Base-by-base conservation (phyloP, 2,113 vertebrate species). In the Aegotheles bennettii region DNA sequence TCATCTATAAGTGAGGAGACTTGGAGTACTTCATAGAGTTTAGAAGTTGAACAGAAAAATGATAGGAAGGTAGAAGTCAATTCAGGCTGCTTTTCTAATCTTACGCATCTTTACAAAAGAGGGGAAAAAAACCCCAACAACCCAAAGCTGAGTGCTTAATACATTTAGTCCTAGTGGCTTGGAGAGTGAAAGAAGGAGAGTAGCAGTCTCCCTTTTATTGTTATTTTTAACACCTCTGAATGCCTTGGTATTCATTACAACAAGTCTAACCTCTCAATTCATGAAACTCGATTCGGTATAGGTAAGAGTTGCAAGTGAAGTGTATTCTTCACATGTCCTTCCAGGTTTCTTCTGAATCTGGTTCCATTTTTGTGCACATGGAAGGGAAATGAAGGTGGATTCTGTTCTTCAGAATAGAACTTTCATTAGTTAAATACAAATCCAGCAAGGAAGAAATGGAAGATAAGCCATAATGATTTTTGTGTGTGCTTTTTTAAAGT, bases 111-210 rank as follows among this genome's bases (percentile, higher is more conserved):
- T 80, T 45, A 54, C 29, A 54, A 65, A 88, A 57, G n/a, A 3
- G 11, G 11, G 1, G 5, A 14, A n/a, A 14, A 48, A 70, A 4
- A 0, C 16, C 8, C 5, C 13, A 79, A 6, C 5, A 40, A 11
- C 25, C 9, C 40, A 14, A 42, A 90, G 50, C 11, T 20, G 33
- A 28, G 36, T 42, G 35, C 40, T 50, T 38, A 40, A 31, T 69
- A 18, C 5, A 1, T 76, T 89, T 38, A 56, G 21, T 57, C 16
- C n/a, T 91, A 43, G 6, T 47, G 7, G 8, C 14, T 60, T 86
- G 14, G 40, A 29, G 53, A 68, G 43, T 47, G 48, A 73, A 86
- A 76, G 42, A 16, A 51, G 25, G 2, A 10, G 23, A 61, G 43
- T 64, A 63, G 11, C 35, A 47, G 28, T 68, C 20, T 65, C 36